A percentile compares a stretch with the other conserved stretches of the same genome.
These are phyloP conservation scores for Drosophila kambysellisi DNA, from an alignment of 2,888 invertebrate species.

Conservation along the genomic window DNA sequence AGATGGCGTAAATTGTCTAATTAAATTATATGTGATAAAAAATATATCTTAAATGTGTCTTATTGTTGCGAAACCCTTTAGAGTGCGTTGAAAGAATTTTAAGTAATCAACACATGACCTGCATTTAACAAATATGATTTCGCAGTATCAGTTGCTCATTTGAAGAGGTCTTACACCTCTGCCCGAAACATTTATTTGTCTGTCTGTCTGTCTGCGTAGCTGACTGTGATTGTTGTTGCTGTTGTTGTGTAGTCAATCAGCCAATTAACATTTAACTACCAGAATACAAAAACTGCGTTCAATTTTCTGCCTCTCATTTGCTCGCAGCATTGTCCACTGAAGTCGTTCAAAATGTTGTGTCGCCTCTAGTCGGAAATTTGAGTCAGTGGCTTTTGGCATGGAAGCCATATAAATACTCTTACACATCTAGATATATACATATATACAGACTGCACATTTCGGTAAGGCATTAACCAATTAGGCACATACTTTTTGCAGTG, in stretches of 20 bases:
- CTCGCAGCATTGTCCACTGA: conserved; percentile 19
- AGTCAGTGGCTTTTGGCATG: conserved; percentile 1
- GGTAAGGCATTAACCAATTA: conserved; percentile 8
- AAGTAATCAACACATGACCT: conserved; percentile 43
- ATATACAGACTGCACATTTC: background rate
- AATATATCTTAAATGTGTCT: background rate
- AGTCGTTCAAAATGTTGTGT: conserved; percentile 23
- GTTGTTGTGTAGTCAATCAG: conserved; percentile 45
- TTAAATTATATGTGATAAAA: background rate
- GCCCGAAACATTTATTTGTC: background rate
- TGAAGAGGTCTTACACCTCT: conserved; percentile 19
- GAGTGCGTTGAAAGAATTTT: conserved; percentile 14
- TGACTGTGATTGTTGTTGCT: background rate
- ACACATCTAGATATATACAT: background rate
- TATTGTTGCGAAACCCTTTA: background rate
- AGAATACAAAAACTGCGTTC: conserved; percentile 31
- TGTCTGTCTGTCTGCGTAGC: background rate
- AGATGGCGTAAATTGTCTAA: background rate
- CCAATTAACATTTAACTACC: conserved; percentile 71
- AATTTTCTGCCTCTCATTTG: conserved; percentile 13
- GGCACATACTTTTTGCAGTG: conserved; percentile 2
- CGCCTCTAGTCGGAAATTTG: background rate
- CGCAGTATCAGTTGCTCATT: conserved; percentile 23
- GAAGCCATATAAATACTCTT: conserved; percentile 53
- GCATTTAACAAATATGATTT: conserved; percentile 13